Percentiles rank a stretch among this genome's conserved stretches.
These are phyloP conservation scores for Drosophila virilis DNA, from an alignment of 1,140 invertebrate species.

Conservation along the genomic window DNA sequence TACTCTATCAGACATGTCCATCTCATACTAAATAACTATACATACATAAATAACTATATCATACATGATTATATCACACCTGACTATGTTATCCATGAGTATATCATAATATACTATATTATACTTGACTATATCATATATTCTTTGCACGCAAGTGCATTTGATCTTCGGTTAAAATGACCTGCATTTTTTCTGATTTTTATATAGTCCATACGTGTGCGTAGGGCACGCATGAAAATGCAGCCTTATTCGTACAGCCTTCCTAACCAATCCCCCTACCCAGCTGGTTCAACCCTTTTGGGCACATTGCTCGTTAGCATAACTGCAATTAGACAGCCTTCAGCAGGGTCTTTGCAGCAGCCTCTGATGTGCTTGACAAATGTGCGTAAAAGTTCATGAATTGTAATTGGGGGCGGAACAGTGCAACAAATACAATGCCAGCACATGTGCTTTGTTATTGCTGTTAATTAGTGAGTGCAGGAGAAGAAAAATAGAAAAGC, in stretches of 20 bases:
- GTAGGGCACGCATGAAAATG: constrained; percentile 63
- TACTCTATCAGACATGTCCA: no score
- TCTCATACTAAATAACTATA: no score
- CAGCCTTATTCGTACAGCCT: constrained; percentile 20
- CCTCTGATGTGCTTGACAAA: constrained; percentile 60
- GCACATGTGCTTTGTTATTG: constrained; percentile 52
- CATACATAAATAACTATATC: no score
- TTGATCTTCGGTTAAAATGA: neutral
- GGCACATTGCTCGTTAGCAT: constrained; percentile 63
- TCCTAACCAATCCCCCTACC: neutral
- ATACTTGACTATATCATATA: no score
- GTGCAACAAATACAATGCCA: constrained; percentile 24
- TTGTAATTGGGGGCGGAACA: constrained; percentile 58
- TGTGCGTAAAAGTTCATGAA: constrained; percentile 78
- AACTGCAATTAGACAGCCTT: constrained; percentile 68
- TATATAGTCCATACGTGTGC: constrained; percentile 46
- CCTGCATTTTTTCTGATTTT: neutral
- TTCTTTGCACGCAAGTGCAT: no score
- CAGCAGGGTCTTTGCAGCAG: neutral
- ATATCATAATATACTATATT: no score
- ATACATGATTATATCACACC: no score
- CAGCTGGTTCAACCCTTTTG: neutral
- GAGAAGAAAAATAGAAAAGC: neutral
- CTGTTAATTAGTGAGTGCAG: constrained; percentile 66
- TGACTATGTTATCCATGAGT: no score